Base-by-base conservation (phyloP, 2,113 vertebrate genomes). In the Ceuthmochares aereus region DNA sequence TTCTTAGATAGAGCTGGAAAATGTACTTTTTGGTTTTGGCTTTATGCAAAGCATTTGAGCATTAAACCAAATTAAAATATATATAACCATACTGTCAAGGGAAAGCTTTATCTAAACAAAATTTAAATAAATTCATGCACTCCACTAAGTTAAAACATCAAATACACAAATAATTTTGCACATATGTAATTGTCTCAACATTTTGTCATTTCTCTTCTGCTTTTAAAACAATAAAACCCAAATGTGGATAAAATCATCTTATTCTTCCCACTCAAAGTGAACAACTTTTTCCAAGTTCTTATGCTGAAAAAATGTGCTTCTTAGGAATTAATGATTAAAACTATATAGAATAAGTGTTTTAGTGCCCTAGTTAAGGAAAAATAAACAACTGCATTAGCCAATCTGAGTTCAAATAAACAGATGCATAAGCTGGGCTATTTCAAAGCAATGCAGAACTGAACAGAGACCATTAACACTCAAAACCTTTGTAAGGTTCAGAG, bases 321-420 rank as follows among this genome's bases (percentile, higher is more conserved):
- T 64, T 76, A 80, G 63, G 70, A 89, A 87, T 75, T 90, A 84
- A 86, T 83, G 23, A 79, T 73, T 94, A 80, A 84, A 74, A 56
- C 27, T 75, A 60, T 77, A 70, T 64, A 76, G 42, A 90, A 82
- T 79, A 91, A 77, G 66, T 47, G 70, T 54, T 87, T 95, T 87
- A 73, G 59, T 92, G 29, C 42, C 89, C 47, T 64, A 86, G 59
- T 77, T 92, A 92, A 96, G 75, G 49, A 86, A 94, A 95, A 97
- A 84, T 89, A 95, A 97, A 90, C 83, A 93, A 78, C 47, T 74
- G 59, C 84, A 68, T 97, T 94, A 94, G 80, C 92, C 93, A 91
- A 95, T 93, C 92, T 43, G 74, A 45, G 79, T 82, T 95, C 68
- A 85, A 79, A 95, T 96, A 96, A 97, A 95, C 87, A 95, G 49